Evolutionary conservation across 2,888 invertebrate genomes (phyloP).

Genomic region (Ypsolopha sequella): DNA sequence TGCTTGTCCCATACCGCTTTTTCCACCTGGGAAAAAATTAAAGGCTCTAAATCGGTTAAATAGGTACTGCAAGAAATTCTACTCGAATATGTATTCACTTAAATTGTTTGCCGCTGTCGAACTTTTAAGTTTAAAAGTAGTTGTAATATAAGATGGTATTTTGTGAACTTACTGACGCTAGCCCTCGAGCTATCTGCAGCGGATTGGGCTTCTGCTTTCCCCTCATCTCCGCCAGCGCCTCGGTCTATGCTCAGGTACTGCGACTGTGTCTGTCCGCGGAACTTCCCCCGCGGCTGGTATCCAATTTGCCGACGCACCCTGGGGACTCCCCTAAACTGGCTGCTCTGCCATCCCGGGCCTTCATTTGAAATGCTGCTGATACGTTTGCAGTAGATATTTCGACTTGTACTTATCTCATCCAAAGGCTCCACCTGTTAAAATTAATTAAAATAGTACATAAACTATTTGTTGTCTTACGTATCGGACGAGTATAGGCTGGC

Average conservation of each 20-base stretch:
- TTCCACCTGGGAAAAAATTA: constrained; percentile 72
- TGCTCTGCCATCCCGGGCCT: too few species aligned
- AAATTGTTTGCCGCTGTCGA: too few species aligned
- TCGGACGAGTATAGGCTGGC: too few species aligned
- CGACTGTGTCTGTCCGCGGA: constrained; percentile 85
- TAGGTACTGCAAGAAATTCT: too few species aligned
- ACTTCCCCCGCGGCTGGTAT: constrained; percentile 49
- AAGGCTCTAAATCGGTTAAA: too few species aligned
- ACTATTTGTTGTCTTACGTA: too few species aligned
- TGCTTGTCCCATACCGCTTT: constrained; percentile 89
- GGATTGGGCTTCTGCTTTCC: constrained; percentile 87
- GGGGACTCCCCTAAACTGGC: too few species aligned
- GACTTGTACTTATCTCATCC: constrained; percentile 10
- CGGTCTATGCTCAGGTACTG: constrained; percentile 77
- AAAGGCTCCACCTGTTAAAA: constrained; percentile 30
- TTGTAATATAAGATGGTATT: neutral
- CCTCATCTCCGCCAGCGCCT: constrained; percentile 72
- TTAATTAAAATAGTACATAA: too few species aligned
- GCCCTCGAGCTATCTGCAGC: constrained; percentile 78
- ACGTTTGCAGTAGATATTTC: constrained; percentile 24
- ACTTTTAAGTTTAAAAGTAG: too few species aligned
- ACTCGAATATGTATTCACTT: too few species aligned
- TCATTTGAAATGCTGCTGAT: neutral
- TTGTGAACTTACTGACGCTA: constrained; percentile 75
- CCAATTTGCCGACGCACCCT: constrained; percentile 27